Evolutionary conservation across 1,140 invertebrate species (phyloP).

Genomic region (Orchestia grillus): DNA sequence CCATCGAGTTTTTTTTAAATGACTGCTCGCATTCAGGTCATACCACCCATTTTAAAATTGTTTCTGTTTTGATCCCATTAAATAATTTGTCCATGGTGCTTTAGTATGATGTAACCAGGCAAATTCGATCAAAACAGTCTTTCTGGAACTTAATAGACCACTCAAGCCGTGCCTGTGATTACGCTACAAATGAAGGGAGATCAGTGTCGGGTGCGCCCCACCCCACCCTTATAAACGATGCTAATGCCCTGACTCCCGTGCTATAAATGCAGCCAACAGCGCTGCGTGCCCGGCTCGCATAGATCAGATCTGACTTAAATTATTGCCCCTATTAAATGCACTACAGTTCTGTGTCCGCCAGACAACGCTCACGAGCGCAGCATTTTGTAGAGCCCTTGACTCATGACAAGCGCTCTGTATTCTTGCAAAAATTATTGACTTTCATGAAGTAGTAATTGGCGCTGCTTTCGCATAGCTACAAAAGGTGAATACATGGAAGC

Average conservation of each 20-base stretch:
- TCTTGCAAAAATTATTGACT: slow-evolving; percentile 26
- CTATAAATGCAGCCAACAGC: neutral
- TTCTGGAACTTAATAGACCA: neutral
- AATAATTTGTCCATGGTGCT: too few relatives aligned
- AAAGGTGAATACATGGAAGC: neutral
- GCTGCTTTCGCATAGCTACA: neutral
- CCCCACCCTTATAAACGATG: neutral
- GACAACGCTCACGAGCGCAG: neutral
- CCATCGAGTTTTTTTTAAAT: too few relatives aligned
- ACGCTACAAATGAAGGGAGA: neutral
- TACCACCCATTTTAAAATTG: too few relatives aligned
- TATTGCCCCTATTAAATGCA: slow-evolving; percentile 42
- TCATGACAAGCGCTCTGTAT: slow-evolving; percentile 6
- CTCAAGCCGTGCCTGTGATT: neutral
- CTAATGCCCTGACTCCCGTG: neutral
- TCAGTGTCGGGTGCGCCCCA: neutral
- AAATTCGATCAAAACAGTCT: neutral
- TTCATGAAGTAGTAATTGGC: slow-evolving; percentile 4
- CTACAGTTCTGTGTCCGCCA: neutral
- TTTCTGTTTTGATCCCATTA: too few relatives aligned
- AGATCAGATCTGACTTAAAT: slow-evolving; percentile 26
- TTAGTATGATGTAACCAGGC: neutral
- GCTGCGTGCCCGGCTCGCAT: slow-evolving; percentile 5
- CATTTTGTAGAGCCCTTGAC: neutral
- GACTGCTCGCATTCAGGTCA: too few relatives aligned